Base-by-base conservation (phyloP, 92 coral and sea anemone genomes). In the Muricea muricata region DNA sequence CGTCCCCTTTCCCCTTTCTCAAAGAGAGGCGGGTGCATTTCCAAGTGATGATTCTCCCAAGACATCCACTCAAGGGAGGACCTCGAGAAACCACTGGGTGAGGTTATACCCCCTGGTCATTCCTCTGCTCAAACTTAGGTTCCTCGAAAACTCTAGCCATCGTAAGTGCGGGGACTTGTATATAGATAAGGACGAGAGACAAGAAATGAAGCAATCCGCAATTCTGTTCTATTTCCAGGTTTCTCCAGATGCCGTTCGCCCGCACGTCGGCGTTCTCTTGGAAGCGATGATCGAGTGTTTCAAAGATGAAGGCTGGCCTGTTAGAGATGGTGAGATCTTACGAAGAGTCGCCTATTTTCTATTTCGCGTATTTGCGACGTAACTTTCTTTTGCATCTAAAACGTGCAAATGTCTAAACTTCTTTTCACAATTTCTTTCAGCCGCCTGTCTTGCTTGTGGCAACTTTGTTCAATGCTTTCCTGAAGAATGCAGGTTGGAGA, bases 291-390 rank as follows among this genome's bases (percentile, higher is more conserved):
- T 97, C 20, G 88, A 87, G 61, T 97, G 99, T 76, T 97, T 97
- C 74, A 94, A 87, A 78, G 99, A 97, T 66, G 97, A 97, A 42
- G 94, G 99, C 79, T 97, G 99, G 99, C 99, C 99, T 65, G 99
- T 97, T 40, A 87, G 99, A 74, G 99, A 97, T 91, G 99, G 99
- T 97, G 81, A 55, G 29, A 70, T 34, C 17, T 9, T 2, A 37
- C n/a, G 8, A 14, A 13, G 10, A 12, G 15, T n/a, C 17, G n/a
- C n/a, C n/a, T n/a, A n/a, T n/a, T n/a, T n/a, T n/a, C n/a, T n/a
- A n/a, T n/a, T n/a, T n/a, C n/a, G n/a, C n/a, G n/a, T n/a, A n/a
- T n/a, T n/a, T n/a, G n/a, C n/a, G n/a, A n/a, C n/a, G n/a, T n/a
- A n/a, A n/a, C n/a, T n/a, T n/a, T n/a, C n/a, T n/a, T n/a, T n/a